A percentile compares a stretch with the other conserved stretches of the same genome.
Conservation (phyloP, 2,113 vertebrate species). For the Hippopotamus amphibius region DNA sequence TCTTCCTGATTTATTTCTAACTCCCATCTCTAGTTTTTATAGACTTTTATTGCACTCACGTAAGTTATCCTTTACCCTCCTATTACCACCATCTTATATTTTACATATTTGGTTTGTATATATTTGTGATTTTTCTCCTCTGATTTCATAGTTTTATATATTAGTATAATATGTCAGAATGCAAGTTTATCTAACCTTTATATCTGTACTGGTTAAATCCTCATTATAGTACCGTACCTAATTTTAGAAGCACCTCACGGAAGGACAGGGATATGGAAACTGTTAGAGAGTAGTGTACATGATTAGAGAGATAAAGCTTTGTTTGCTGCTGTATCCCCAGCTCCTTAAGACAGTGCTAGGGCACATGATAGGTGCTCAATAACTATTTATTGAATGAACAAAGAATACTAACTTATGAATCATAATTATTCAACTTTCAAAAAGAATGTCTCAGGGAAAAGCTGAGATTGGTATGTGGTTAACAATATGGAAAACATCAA, state of each 20-base stretch:
- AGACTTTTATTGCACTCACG: neutral
- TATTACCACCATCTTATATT: neutral
- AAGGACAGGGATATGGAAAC: neutral
- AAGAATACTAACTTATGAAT: neutral
- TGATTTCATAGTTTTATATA: conserved; percentile 18
- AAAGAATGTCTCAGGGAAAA: conserved; percentile 32
- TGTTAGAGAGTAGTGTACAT: neutral
- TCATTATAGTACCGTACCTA: neutral
- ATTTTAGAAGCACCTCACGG: conserved; percentile 15
- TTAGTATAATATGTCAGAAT: neutral
- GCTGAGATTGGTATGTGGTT: conserved; percentile 33
- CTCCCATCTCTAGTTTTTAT: neutral
- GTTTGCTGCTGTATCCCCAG: neutral
- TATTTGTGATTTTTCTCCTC: conserved; percentile 28
- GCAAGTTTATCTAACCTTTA: neutral
- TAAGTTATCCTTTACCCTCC: neutral
- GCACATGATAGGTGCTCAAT: neutral
- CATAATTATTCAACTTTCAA: conserved; percentile 7
- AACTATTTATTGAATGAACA: conserved; percentile 32
- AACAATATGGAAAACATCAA: neutral
- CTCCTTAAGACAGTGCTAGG: neutral
- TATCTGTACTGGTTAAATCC: neutral
- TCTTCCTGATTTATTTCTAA: conserved; percentile 4
- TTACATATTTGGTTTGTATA: neutral
- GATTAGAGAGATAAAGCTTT: neutral